Evolutionary conservation across 2,888 invertebrate genomes (phyloP).

Genomic region (Tenthredo amoena): DNA sequence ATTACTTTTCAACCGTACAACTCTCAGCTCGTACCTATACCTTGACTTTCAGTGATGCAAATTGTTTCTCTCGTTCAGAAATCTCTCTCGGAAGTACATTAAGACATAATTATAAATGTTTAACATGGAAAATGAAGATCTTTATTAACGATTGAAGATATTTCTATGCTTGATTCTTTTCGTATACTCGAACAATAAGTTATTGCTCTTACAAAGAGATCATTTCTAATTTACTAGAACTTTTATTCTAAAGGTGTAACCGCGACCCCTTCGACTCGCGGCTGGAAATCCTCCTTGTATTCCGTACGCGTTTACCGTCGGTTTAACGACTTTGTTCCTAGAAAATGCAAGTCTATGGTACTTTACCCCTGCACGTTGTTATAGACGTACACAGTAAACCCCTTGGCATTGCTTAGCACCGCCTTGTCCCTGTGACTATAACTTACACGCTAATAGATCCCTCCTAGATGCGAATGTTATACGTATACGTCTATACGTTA

Average conservation of each 20-base stretch:
- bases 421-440: slow-evolving; percentile 30
- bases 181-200: neutral
- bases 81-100: neutral
- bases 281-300: slow-evolving; percentile 20
- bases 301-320: slow-evolving; percentile 14
- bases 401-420: slow-evolving; percentile 31
- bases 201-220: neutral
- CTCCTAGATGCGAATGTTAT: neutral
- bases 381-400: slow-evolving; percentile 27
- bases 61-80: slow-evolving; percentile 1
- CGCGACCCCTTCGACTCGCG: neutral
- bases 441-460: slow-evolving; percentile 36
- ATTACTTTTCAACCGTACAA: neutral
- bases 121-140: neutral
- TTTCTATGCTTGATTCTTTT: neutral
- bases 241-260: slow-evolving; percentile 22
- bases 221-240: neutral
- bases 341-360: slow-evolving; percentile 30
- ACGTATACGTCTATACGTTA: neutral
- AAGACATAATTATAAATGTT: neutral
- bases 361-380: neutral
- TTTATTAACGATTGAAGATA: neutral
- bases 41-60: neutral
- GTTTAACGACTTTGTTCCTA: slow-evolving; percentile 36
- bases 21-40: neutral